Evolutionary conservation across 53 echinoderm and acorn worm species (phyloP).

Genomic region (Luidia sarsii): DNA sequence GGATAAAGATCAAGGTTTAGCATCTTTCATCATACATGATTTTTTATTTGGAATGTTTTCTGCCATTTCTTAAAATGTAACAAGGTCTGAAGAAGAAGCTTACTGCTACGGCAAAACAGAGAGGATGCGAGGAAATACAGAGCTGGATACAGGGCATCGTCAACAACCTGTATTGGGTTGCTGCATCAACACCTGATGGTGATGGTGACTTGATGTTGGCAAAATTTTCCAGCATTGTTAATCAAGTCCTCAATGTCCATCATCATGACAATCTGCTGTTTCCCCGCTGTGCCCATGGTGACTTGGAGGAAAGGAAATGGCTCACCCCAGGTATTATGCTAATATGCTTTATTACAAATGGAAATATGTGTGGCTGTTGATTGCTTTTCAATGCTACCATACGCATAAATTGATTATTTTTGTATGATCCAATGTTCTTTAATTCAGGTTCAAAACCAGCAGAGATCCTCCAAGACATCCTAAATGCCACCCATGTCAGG

Average conservation of each 20-base stretch:
- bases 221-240: conserved; percentile 1
- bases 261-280: conserved; percentile 1
- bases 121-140: neutral
- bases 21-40: no score
- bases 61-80: no score
- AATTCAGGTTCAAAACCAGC: conserved; percentile 18
- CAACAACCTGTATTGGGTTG: conserved; percentile 36
- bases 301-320: conserved; percentile 8
- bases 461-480: neutral
- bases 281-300: conserved; percentile 6
- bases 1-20: no score
- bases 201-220: conserved; percentile 21
- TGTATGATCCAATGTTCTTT: no score
- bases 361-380: no score
- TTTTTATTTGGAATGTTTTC: no score
- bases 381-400: no score
- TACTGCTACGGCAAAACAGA: neutral
- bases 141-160: conserved; percentile 10
- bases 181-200: conserved; percentile 6
- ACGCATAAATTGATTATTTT: no score
- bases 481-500: neutral
- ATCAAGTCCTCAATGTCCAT: conserved; percentile 9
- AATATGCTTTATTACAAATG: no score
- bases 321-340: conserved; percentile 6
- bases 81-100: conserved; percentile 53